Conservation (phyloP, 2,113 vertebrate genomes). For the Clarias gariepinus region DNA sequence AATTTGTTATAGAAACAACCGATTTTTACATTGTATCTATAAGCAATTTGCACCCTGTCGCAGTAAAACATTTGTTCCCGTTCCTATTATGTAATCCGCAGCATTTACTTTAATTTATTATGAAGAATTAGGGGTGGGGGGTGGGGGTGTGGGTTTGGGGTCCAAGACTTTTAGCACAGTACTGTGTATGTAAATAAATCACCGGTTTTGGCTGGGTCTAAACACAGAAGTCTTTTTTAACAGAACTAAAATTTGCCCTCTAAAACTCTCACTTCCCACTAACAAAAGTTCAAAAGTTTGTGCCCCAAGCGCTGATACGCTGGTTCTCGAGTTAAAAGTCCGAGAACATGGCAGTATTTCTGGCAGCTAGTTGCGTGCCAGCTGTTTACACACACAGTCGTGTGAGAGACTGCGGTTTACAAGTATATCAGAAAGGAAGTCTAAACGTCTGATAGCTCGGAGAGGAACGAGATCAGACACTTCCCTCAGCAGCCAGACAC, state of each 20-base stretch:
- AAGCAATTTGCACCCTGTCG: too few relatives aligned
- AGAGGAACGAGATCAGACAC: constrained; percentile 1
- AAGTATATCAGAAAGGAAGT: background rate
- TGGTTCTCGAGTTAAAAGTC: too few relatives aligned
- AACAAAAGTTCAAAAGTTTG: background rate
- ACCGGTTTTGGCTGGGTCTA: background rate
- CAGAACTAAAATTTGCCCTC: background rate
- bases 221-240: background rate
- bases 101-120: too few relatives aligned
- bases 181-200: background rate
- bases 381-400: background rate
- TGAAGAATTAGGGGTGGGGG: too few relatives aligned
- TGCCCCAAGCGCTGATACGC: background rate
- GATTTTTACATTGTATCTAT: too few relatives aligned
- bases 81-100: too few relatives aligned
- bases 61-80: too few relatives aligned
- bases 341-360: background rate
- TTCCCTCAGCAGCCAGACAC: constrained; percentile 3
- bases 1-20: too few relatives aligned
- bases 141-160: too few relatives aligned
- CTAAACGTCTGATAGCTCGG: background rate
- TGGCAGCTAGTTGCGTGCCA: background rate
- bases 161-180: too few relatives aligned
- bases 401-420: constrained; percentile 23
- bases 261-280: background rate